Conservation (phyloP, 1,140 invertebrate genomes). For the Drosophila ohnishii region DNA sequence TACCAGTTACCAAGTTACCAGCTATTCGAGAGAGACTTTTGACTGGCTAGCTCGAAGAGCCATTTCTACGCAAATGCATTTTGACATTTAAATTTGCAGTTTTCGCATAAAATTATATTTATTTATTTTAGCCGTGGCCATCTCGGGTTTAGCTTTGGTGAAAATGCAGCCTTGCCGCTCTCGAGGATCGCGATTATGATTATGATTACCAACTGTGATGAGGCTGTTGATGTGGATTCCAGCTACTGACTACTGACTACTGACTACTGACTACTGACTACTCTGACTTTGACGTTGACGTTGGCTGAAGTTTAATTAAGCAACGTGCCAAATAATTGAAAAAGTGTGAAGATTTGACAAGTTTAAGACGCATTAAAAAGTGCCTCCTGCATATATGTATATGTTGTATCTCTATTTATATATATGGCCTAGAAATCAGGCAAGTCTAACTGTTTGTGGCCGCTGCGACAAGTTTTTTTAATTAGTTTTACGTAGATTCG, state of each 20-base stretch:
- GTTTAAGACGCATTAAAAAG: conserved; percentile 79
- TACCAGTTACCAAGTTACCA: not conserved
- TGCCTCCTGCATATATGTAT: conserved; percentile 4
- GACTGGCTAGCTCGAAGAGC: conserved; percentile 3
- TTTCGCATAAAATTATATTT: conserved; percentile 81
- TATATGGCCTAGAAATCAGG: conserved; percentile 64
- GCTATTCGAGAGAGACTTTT: conserved; percentile 7
- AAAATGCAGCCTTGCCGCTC: conserved; percentile 66
- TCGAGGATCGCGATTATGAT: conserved; percentile 22
- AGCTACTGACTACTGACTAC: conserved; percentile 51
- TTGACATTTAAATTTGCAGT: conserved; percentile 81
- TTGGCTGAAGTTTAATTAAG: conserved; percentile 81
- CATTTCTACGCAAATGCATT: conserved; percentile 77
- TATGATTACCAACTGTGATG: conserved; percentile 25
- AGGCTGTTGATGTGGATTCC: conserved; percentile 44
- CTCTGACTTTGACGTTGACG: conserved; percentile 73
- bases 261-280: conserved; percentile 18
- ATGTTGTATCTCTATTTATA: not conserved
- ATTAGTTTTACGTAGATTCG: conserved; percentile 39
- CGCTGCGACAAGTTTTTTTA: conserved; percentile 49
- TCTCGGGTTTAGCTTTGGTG: conserved; percentile 35
- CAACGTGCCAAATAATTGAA: conserved; percentile 81
- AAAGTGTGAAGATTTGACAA: conserved; percentile 82
- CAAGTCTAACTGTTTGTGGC: conserved; percentile 37
- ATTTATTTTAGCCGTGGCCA: conserved; percentile 31